A percentile compares a stretch with the other conserved stretches of the same genome.
These are phyloP conservation scores for Plectus sambesii DNA, from an alignment of 1,140 invertebrate genomes.

Conservation along the genomic window DNA sequence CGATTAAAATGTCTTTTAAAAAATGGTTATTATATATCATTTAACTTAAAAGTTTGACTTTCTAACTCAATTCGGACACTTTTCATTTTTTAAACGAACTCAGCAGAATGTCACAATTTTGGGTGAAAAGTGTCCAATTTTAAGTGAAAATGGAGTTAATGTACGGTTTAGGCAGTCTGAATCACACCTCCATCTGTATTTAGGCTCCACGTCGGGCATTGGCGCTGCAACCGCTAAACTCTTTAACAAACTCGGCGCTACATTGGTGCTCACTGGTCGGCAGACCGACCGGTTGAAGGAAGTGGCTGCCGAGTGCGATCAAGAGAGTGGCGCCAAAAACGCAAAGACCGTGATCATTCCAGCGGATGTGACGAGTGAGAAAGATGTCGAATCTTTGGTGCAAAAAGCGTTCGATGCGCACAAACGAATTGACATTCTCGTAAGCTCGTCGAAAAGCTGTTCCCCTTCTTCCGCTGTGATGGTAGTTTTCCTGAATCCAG, in stretches of 20 bases:
- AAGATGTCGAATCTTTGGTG: conserved; percentile 46
- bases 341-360: conserved; percentile 30
- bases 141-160: too few species aligned
- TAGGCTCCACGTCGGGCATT: conserved; percentile 71
- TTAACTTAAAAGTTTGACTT: too few species aligned
- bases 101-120: too few species aligned
- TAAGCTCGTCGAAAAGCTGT: too few species aligned
- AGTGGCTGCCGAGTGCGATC: conserved; percentile 14
- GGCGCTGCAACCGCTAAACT: conserved; percentile 65
- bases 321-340: conserved; percentile 7
- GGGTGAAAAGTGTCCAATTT: too few species aligned
- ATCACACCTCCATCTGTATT: too few species aligned
- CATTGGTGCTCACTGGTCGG: conserved; percentile 60
- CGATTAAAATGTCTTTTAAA: too few species aligned
- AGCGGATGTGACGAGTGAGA: conserved; percentile 65
- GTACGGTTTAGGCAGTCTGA: too few species aligned
- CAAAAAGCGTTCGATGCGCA: conserved; percentile 30
- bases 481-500: conserved; percentile 24
- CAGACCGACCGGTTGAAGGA: conserved; percentile 57
- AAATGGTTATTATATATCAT: too few species aligned
- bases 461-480: too few species aligned
- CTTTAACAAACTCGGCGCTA: conserved; percentile 61
- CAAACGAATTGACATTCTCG: conserved; percentile 53
- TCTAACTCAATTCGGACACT: too few species aligned
- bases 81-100: too few species aligned